Base-by-base conservation (phyloP, 30 jellyfish, hydroid and myxozoan species). In the Rhopilema esculentum region DNA sequence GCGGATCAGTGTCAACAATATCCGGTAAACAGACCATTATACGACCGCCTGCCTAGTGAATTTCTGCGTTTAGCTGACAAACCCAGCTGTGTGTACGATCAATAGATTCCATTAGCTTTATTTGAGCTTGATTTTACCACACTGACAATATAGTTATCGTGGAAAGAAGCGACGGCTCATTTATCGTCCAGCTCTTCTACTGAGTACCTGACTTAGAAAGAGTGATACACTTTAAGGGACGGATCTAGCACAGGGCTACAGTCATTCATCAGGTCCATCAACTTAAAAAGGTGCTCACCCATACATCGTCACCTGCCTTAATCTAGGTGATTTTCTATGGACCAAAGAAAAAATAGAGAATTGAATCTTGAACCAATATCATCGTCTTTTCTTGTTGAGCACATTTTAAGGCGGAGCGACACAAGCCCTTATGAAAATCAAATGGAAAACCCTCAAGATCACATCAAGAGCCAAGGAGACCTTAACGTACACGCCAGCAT, bases 371-470 rank as follows among this genome's bases (percentile, higher is more conserved):
- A 91, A 31, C 95, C 98, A 16, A 91, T 94, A 69, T 83, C 97
- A 31, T 89, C 98, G n/a, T 83, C 97, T 12, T 94, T 94, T 84
- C 89, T 89, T 21, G 99, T 94, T 27, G 97, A 94, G 75, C 97
- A 90, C 66, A 94, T 94, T 66, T 73, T 94, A 72, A 85, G 91
- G 79, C 95, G 97, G 80, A 81, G 89, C 69, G 77, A 27, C 8
- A 16, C 97, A 72, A 80, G 86, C 73, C 28, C 84, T 17, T 89
- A 57, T 70, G 92, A 89, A 79, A 28, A 78, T 74, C 76, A 67
- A 30, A 72, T 89, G 92, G 97, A 89, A 84, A 75, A 69, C 89
- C 82, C 97, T 30, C 75, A 90, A 65, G 75, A 51, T 15, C 30
- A 49, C 40, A 66, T 68, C 64, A 90, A 82, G 89, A 7, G 68